Conservation (phyloP, 2,797 vertebrate genomes). For the Pterois miles region DNA sequence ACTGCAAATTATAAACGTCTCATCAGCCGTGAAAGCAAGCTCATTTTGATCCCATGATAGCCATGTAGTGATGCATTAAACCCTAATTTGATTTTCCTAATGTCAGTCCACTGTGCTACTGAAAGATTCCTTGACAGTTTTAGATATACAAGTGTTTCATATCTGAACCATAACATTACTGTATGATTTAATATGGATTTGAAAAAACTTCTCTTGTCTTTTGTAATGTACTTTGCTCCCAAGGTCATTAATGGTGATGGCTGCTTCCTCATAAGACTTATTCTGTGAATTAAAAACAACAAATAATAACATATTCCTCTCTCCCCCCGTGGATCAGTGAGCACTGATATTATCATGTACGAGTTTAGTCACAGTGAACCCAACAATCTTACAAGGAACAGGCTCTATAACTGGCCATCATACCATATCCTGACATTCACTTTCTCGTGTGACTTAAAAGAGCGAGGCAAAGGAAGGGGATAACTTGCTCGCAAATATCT, state of each 20-base stretch:
- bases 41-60: background rate
- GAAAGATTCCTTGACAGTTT: background rate
- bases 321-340: background rate
- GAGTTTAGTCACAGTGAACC: conserved; percentile 13
- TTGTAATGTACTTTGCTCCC: background rate
- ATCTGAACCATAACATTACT: background rate
- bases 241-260: background rate
- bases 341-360: conserved; percentile 19
- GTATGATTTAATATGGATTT: background rate
- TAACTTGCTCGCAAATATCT: conserved; percentile 15
- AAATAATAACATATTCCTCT: background rate
- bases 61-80: background rate
- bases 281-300: background rate
- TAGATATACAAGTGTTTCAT: background rate
- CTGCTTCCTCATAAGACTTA: background rate
- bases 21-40: background rate
- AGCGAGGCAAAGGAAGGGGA: conserved; percentile 27
- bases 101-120: background rate
- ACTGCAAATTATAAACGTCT: background rate
- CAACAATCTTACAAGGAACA: background rate
- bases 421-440: background rate
- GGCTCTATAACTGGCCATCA: conserved; percentile 19
- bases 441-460: conserved; percentile 28
- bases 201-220: background rate
- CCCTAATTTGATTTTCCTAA: background rate